Evolutionary conservation across 2,797 vertebrate species (phyloP).

Genomic region (Periophthalmus magnuspinnatus): DNA sequence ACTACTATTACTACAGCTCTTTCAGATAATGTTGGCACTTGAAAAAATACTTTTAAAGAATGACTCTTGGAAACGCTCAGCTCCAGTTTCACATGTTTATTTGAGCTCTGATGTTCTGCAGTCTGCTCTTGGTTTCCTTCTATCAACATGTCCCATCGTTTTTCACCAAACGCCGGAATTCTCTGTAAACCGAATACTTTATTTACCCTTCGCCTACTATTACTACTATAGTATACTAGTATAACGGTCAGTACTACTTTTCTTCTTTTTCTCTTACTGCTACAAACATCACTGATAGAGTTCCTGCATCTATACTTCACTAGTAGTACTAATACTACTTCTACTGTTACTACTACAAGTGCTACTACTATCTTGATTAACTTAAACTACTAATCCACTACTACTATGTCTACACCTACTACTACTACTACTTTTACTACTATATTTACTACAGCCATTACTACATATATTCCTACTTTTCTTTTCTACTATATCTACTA

Average conservation of each 20-base stretch:
- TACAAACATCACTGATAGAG: too few species aligned
- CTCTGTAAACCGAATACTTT: slow-evolving; percentile 13
- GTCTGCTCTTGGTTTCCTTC: neutral
- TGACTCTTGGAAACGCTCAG: too few species aligned
- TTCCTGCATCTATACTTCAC: too few species aligned
- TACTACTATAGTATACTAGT: too few species aligned
- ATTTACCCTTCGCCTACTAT: slow-evolving; percentile 18
- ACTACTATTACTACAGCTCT: too few species aligned
- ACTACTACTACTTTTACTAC: neutral
- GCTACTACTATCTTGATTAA: neutral
- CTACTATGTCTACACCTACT: neutral
- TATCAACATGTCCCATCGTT: neutral
- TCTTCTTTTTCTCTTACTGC: too few species aligned
- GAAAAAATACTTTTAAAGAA: too few species aligned
- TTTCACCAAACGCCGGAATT: neutral
- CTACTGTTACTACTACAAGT: neutral
- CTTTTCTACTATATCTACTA: neutral
- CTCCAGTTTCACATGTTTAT: neutral
- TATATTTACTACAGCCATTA: too few species aligned
- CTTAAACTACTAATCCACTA: neutral
- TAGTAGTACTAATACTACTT: neutral
- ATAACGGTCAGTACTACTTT: too few species aligned
- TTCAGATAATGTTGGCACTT: too few species aligned
- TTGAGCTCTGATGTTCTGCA: neutral
- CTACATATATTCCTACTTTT: too few species aligned